These are phyloP conservation scores for Smithornis capensis DNA, from an alignment of 2,113 vertebrate species.

Conservation along the genomic window DNA sequence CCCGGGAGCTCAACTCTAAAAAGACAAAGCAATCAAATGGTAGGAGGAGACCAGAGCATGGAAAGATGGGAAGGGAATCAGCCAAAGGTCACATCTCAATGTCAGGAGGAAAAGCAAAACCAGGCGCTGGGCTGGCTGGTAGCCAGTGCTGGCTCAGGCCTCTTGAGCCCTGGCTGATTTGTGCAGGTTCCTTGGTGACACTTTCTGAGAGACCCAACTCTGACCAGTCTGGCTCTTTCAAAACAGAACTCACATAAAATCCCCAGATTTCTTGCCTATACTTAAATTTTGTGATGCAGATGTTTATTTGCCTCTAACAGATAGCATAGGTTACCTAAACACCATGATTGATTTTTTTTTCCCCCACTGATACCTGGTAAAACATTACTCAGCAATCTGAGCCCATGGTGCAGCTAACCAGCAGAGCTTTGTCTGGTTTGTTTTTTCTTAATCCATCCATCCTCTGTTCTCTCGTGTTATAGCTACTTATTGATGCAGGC, in stretches of 20 bases:
- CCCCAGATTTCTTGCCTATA: not conserved
- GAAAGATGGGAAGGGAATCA: not conserved
- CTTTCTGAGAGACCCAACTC: not conserved
- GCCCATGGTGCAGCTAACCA: not conserved
- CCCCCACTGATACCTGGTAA: not conserved
- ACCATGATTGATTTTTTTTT: not conserved
- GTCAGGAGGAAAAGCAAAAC: not conserved
- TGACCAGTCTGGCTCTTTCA: not conserved
- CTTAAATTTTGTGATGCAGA: not conserved
- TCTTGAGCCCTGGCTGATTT: rapidly evolving
- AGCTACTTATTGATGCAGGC: not conserved
- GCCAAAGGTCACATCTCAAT: not conserved
- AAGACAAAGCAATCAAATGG: not conserved
- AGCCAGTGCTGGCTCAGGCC: not conserved
- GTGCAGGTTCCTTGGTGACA: not conserved
- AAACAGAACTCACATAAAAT: not conserved
- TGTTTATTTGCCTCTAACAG: not conserved
- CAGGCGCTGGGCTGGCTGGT: not conserved
- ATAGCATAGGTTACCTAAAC: not conserved
- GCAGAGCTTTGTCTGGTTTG: not conserved
- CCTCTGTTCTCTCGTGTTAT: not conserved
- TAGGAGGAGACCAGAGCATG: not conserved
- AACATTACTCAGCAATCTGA: not conserved
- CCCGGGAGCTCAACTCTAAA: not conserved
- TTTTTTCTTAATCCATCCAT: not conserved